phyloP scores from a whole-genome alignment of 2,113 vertebrate species.

The Gopherus evgoodei region DNA sequence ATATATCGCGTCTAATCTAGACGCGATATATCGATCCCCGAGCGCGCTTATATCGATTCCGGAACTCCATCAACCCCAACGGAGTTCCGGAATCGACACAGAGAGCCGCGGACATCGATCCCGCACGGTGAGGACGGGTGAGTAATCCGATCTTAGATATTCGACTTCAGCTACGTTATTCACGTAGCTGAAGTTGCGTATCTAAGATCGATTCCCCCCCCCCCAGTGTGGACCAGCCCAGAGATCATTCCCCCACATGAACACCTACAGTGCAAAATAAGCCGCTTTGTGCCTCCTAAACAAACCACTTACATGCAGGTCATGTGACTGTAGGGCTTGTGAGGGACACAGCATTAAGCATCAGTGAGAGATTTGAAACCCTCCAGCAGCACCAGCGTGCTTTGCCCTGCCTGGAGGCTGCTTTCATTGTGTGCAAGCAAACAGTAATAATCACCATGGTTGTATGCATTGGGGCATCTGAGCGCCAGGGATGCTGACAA shows the following conservation, averaged over 20 bases:
- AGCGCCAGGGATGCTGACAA: not conserved
- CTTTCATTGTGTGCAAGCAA: not conserved
- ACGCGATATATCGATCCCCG: no score
- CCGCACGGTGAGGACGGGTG: no score
- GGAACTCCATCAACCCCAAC: no score
- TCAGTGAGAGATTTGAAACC: not conserved
- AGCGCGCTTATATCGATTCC: no score
- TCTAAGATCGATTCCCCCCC: no score
- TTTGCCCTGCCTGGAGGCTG: not conserved
- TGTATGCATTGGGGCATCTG: not conserved
- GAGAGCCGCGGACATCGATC: no score
- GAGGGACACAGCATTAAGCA: not conserved
- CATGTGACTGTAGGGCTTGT: accelerated
- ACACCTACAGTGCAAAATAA: not conserved
- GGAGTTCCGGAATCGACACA: no score
- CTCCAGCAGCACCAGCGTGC: not conserved
- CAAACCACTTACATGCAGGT: accelerated
- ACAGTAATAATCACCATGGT: not conserved
- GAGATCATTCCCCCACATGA: not conserved
- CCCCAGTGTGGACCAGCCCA: no score
- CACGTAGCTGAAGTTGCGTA: no score
- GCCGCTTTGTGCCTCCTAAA: not conserved
- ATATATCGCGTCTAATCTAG: no score
- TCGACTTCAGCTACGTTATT: no score
- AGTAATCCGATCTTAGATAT: no score